Base-by-base conservation (phyloP, 2,797 vertebrate species). In the Sandelia bainsii region DNA sequence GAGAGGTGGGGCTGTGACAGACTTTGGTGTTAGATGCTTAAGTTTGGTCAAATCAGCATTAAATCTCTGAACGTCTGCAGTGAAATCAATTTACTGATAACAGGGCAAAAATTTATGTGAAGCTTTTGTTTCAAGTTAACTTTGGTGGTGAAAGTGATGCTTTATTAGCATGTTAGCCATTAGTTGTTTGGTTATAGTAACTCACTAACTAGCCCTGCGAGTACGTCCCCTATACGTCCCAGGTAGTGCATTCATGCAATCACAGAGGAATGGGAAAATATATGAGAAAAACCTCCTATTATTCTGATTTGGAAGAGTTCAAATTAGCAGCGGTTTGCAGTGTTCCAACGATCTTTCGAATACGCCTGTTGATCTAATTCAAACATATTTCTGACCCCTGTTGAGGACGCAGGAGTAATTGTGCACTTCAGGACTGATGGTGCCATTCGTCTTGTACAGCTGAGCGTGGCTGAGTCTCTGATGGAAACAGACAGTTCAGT, bases 401-500 rank as follows among this genome's bases (percentile, higher is more conserved):
- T 3, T 51, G 80, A 87, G 82, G 81, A 90, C 82, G 50, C n/a
- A 0, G 44, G 48, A 69, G 54, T 81, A 82, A 85, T 69, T 60
- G 61, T 27, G 46, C 67, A 45, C 70, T 72, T 72, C 53, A 10
- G 64, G 63, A 66, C 58, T 54, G 72, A 85, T 70, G 60, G 74
- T 51, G 29, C 10, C 69, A 67, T 89, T 83, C 75, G 79, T 84
- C 86, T 84, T 80, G 54, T 75, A 74, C 46, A 60, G 73, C 60
- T 71, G 69, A 79, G 78, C 51, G 11, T 19, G 70, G 78, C 66
- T 69, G 72, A 81, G 80, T 54, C 83, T 82, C 46, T 83, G 74
- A 89, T 75, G 52, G 57, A 88, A 87, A 80, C 59, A 79, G 87
- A 88, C 89, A 84, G 79, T 51, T 79, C 61, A 52, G 67, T 45